These are phyloP conservation scores for Mustela lutreola DNA, from an alignment of 2,113 vertebrate species.

Conservation along the genomic window DNA sequence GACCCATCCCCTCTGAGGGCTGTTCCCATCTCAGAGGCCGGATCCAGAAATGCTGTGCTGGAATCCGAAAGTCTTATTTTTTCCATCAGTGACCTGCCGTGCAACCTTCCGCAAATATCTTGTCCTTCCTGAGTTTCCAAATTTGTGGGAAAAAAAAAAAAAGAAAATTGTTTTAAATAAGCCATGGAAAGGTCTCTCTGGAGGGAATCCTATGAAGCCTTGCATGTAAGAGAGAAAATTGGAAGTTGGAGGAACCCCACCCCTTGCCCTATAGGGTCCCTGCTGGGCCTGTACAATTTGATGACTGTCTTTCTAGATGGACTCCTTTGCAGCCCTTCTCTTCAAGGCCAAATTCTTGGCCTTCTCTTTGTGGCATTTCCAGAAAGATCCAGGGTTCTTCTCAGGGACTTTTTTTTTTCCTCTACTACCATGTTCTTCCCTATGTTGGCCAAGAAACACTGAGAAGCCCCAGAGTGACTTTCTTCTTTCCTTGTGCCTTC, in stretches of 20 bases:
- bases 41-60: not conserved
- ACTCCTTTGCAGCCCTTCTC: not conserved
- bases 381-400: not conserved
- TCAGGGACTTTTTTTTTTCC: not conserved
- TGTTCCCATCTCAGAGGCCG: not conserved
- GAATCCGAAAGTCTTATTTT: not conserved
- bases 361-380: not conserved
- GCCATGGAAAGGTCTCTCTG: not conserved
- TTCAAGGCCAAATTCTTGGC: not conserved
- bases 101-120: not conserved
- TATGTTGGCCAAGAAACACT: not conserved
- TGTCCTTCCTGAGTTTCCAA: not conserved
- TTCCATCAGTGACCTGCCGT: not conserved
- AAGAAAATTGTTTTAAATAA: not conserved
- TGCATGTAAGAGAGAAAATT: not conserved
- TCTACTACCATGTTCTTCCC: not conserved
- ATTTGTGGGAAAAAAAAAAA: not conserved
- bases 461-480: not conserved
- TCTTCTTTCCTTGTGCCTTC: not conserved
- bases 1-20: not conserved
- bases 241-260: not conserved
- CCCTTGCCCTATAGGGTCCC: not conserved
- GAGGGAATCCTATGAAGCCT: not conserved
- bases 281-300: not conserved
- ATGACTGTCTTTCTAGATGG: not conserved